Evolutionary conservation across 2,113 vertebrate species (phyloP).

Genomic region (mouse (Mus musculus)): DNA sequence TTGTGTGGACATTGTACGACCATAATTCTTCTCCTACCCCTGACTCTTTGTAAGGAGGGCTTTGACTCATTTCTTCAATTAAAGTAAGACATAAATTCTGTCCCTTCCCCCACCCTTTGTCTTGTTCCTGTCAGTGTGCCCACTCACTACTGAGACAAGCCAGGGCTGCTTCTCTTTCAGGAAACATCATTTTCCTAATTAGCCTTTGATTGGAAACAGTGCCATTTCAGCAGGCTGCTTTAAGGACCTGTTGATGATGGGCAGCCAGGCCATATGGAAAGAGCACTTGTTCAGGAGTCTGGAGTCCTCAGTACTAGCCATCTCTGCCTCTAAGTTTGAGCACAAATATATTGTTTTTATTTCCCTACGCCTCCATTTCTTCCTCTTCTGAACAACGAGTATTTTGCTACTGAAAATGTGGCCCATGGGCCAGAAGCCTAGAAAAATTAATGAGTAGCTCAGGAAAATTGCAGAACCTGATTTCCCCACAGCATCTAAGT

Average conservation of each 20-base stretch:
- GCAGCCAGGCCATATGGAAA: neutral
- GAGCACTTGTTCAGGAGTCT: neutral
- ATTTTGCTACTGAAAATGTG: constrained; percentile 22
- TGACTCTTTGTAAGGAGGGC: constrained; percentile 12
- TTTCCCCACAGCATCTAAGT: neutral
- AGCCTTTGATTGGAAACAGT: constrained; percentile 76
- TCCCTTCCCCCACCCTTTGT: constrained; percentile 52
- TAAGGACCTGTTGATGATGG: constrained; percentile 25
- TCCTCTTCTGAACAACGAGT: constrained; percentile 49
- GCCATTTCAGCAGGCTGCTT: constrained; percentile 40
- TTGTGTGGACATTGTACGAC: constrained; percentile 47
- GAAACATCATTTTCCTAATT: constrained; percentile 75
- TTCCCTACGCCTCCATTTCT: neutral
- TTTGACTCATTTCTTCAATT: constrained; percentile 75
- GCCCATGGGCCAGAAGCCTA: neutral
- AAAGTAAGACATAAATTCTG: constrained; percentile 74
- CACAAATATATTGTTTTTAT: neutral
- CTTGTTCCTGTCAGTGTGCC: constrained; percentile 43
- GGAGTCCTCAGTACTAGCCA: neutral
- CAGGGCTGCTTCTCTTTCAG: constrained; percentile 69
- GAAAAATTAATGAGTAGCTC: neutral
- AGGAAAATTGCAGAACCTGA: constrained; percentile 23
- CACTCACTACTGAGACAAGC: constrained; percentile 74
- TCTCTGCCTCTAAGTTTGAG: neutral
- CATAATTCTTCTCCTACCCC: neutral